Evolutionary conservation across 1,140 invertebrate species (phyloP), one percentile per base, ranked within the genome.

Genomic region (Drosophila bocqueti): DNA sequence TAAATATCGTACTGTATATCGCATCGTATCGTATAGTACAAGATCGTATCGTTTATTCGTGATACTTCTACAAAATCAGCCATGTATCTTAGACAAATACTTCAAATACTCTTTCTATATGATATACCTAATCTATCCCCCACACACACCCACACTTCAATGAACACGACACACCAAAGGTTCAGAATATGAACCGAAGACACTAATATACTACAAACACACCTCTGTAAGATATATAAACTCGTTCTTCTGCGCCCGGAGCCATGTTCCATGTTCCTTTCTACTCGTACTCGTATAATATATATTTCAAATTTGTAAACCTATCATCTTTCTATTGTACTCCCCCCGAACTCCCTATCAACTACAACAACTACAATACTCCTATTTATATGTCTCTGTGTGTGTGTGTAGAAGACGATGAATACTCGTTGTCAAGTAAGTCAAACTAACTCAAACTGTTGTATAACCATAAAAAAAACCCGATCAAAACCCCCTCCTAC

Each of bases 381-480:
- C 64, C 76, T 86, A 77, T 87, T 81, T 87, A 81, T 76, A 81
- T 89, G 79, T 91, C 79, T 85, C 82, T 89, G 74, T 91, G 86
- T 87, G 79, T 87, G 85, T 91, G 90, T 90, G 81, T 91, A 92
- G 89, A 92, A 91, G 89, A 91, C 81, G 89, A 91, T 91, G 89
- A 91, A 89, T 91, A 92, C 84, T 91, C 89, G 90, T 91, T 91
- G 84, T 91, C 89, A 91, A 91, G 89, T 91, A 91, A 91, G 89
- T 91, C 90, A 58, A 72, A 89, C 57, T 91, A 91, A 83, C 60
- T 85, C 66, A 89, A 87, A 64, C 42, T 69, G 57, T 83, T 65
- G 81, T 61, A 73, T 73, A 66, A 80, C 71, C 64, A 83, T n/a
- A 50, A 31, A 52, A 52, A 64, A 65, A 34, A 21, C 50, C 31